Percentiles rank a stretch among this genome's conserved stretches.
Evolutionary conservation across 2,113 vertebrate species (phyloP).

Genomic region (Chrysochloris asiatica): DNA sequence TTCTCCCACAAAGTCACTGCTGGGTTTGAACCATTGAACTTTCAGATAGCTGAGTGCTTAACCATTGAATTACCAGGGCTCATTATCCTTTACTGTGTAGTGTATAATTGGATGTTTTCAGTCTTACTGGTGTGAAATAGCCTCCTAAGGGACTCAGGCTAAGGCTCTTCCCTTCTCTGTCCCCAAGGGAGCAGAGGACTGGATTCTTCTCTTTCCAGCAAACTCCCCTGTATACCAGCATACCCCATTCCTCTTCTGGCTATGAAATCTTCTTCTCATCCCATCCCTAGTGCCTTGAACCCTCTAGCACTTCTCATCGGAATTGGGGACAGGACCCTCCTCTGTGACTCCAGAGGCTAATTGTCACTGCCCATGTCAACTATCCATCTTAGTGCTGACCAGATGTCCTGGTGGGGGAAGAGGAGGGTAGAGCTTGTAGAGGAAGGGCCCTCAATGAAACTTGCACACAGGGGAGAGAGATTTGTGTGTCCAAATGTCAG

Average conservation of each 20-base stretch:
- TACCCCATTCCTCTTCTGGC: too few species aligned
- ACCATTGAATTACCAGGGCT: not conserved
- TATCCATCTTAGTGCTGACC: not conserved
- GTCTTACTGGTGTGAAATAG: not conserved
- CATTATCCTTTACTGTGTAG: not conserved
- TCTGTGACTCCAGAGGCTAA: too few species aligned
- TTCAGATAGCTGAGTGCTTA: not conserved
- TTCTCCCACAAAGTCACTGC: not conserved
- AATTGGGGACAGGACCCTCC: too few species aligned
- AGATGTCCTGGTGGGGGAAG: not conserved
- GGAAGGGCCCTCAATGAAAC: not conserved
- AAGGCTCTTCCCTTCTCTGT: not conserved
- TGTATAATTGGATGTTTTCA: not conserved
- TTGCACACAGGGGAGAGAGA: not conserved
- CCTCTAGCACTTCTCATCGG: rapidly evolving
- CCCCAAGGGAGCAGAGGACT: not conserved
- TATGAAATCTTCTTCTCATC: too few species aligned
- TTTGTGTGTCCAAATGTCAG: not conserved
- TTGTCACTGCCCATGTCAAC: not conserved
- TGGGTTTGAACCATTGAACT: not conserved
- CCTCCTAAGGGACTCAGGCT: not conserved
- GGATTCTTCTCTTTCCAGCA: not conserved
- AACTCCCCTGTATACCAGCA: rapidly evolving
- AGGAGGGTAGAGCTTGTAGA: not conserved
- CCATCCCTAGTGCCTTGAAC: not conserved